phyloP scores from a whole-genome alignment of 2,113 vertebrate species.

The Neotragus pygmaeus region DNA sequence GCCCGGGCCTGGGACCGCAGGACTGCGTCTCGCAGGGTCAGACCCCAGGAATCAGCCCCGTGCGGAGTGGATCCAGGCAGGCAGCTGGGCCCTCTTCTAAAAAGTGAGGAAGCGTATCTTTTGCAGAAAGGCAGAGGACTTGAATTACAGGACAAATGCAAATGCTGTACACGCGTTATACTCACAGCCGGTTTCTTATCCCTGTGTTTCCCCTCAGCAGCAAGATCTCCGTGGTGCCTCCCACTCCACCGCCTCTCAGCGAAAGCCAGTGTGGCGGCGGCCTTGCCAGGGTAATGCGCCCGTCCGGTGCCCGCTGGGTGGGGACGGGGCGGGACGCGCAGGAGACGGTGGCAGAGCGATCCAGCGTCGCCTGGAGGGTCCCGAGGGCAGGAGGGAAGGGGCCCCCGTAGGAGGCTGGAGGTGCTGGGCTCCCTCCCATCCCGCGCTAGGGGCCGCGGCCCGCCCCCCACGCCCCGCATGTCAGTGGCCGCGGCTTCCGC shows the following conservation, averaged over 20 bases:
- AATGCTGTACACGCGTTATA: neutral
- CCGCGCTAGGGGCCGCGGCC: accelerated
- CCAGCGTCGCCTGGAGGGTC: neutral
- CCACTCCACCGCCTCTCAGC: slow-evolving; percentile 89
- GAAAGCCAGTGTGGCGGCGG: slow-evolving; percentile 68
- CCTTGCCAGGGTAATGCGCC: slow-evolving; percentile 75
- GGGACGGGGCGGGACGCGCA: neutral
- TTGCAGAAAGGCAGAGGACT: neutral
- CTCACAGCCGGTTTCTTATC: neutral
- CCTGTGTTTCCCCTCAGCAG: slow-evolving; percentile 70
- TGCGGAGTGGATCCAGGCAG: neutral
- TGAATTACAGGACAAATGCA: neutral
- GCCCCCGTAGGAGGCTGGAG: accelerated
- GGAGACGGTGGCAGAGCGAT: neutral
- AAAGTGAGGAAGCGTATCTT: neutral
- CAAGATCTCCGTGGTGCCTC: slow-evolving; percentile 90
- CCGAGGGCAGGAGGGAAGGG: accelerated
- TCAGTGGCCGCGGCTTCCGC: neutral
- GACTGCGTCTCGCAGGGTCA: accelerated
- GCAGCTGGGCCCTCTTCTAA: neutral
- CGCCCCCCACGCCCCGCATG: accelerated
- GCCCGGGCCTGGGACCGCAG: accelerated
- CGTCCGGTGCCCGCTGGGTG: neutral
- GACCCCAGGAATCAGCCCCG: accelerated
- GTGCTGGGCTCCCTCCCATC: neutral